Conservation (phyloP, 2,888 invertebrate species). For the Morpho helenor region DNA sequence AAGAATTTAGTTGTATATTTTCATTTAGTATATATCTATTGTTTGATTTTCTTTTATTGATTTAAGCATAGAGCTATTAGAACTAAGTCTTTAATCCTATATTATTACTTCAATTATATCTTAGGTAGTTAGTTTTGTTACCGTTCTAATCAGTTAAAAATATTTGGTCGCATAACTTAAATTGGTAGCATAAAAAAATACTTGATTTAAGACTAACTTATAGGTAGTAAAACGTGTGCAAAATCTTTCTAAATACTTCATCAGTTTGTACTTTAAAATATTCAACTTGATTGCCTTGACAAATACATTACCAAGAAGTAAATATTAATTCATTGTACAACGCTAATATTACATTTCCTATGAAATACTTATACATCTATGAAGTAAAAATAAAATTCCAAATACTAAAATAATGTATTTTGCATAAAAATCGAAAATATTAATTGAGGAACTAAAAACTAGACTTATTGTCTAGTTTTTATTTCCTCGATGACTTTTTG, state of each 20-base stretch:
- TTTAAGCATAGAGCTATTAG: no score
- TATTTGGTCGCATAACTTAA: no score
- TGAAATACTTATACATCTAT: background rate
- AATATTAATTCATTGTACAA: slow-evolving; percentile 1
- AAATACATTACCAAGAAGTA: slow-evolving; percentile 10
- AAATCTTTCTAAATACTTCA: slow-evolving; percentile 5
- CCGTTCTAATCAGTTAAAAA: no score
- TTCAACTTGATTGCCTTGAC: slow-evolving; percentile 15
- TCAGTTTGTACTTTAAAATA: slow-evolving; percentile 19
- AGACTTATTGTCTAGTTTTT: background rate
- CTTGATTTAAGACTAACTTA: no score
- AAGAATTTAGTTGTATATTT: no score
- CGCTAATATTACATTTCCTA: background rate
- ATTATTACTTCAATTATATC: no score
- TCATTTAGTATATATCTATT: no score
- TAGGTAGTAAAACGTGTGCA: no score
- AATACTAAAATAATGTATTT: background rate
- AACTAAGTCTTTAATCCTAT: no score
- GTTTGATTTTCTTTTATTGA: no score
- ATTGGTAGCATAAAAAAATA: no score
- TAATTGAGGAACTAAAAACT: background rate
- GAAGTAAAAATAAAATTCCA: background rate
- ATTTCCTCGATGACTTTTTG: background rate
- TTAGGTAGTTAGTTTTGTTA: no score
- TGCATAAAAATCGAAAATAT: background rate